Base-by-base conservation (phyloP, 2,888 invertebrate species). In the Protophormia terraenovae region DNA sequence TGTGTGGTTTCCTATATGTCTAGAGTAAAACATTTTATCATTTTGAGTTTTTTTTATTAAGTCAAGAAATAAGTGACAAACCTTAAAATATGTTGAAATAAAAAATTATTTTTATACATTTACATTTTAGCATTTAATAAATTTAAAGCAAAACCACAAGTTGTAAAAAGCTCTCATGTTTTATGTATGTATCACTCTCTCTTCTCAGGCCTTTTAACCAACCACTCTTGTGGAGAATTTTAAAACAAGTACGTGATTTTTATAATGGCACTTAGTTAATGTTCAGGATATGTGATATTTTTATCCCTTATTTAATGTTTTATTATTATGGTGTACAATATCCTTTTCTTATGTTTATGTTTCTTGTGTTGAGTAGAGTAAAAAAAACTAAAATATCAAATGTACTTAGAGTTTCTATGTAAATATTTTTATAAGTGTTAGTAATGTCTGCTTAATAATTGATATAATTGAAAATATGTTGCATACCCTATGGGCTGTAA, bases 221-320 rank as follows among this genome's bases (percentile, higher is more conserved):
- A n/a, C n/a, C n/a, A n/a, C n/a, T n/a, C n/a, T 69, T 32, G 32
- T 50, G 3, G 8, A 64, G 32, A n/a, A 69, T 50, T 69, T 69
- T 32, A 35, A 50, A 69, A 35, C 3, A 29, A 69, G 19, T 69
- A 69, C 67, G 50, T 69, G 67, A 69, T 69, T 69, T 69, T 35
- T 32, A 50, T 47, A 50, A 50, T 69, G 67, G 6, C 27, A 32
- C 12, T 22, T 22, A 22, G 41, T 50, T 50, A 32, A 22, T 69
- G 14, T 50, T 19, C 19, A 35, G 67, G 67, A 69, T 35, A 50
- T 69, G 50, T 50, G 67, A 32, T 50, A 35, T 35, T 50, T 50
- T 32, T 35, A 69, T 32, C 32, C 50, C 32, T 50, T 22, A 35
- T 19, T 69, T 16, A 3, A 29, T 27, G 22, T 3, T 35, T 35